Conservation (phyloP, 2,888 invertebrate genomes). For the Pharmacophagus antenor region DNA sequence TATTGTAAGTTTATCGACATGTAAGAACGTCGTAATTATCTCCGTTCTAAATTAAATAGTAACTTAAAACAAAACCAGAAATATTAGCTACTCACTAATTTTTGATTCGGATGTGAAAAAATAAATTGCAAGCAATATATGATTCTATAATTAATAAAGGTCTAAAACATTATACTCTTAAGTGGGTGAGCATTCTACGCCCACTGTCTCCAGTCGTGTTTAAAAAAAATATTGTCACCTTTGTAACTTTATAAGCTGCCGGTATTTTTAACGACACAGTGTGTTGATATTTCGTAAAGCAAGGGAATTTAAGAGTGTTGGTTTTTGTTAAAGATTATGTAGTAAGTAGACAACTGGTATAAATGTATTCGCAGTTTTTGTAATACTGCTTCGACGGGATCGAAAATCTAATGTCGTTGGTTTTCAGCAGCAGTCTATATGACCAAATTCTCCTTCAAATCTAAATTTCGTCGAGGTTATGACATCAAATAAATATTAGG, state of each 20-base stretch:
- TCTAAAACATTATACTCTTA: not conserved
- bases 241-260: constrained; percentile 21
- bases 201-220: constrained; percentile 24
- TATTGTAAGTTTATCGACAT: not conserved
- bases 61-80: not conserved
- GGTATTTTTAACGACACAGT: constrained; percentile 19
- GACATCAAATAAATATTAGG: no score
- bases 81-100: not conserved
- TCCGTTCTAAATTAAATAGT: no score
- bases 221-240: constrained; percentile 25
- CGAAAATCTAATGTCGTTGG: no score
- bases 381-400: no score
- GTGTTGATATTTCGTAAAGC: constrained; percentile 20
- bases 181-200: constrained; percentile 21
- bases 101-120: not conserved
- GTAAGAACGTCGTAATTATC: no score
- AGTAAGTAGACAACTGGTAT: not conserved
- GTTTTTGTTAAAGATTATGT: no score
- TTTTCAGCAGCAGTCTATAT: no score
- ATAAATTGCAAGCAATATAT: not conserved
- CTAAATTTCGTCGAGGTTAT: not conserved
- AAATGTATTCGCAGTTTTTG: not conserved
- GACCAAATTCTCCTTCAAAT: not conserved
- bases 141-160: constrained; percentile 11
- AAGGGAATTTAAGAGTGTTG: constrained; percentile 7